phyloP scores from a whole-genome alignment of 2,888 invertebrate species.

The Dione vanillae region DNA sequence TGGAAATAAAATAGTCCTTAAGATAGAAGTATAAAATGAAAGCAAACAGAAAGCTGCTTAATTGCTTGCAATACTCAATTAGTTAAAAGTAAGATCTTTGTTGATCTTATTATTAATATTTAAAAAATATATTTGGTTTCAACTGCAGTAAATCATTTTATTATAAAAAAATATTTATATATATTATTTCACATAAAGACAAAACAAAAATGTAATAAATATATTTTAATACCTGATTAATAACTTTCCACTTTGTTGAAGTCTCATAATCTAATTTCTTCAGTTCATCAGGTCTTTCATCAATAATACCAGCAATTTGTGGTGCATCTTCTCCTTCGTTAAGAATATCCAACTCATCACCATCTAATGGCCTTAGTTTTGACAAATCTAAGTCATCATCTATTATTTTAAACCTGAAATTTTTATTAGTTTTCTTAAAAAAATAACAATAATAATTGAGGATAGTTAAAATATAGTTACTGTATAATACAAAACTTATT shows the following conservation, averaged over 20 bases:
- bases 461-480: too few relatives aligned
- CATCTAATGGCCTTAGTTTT: constrained; percentile 84
- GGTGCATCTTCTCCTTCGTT: constrained; percentile 94
- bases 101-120: too few relatives aligned
- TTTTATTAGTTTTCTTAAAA: constrained; percentile 40
- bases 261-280: constrained; percentile 71
- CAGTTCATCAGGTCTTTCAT: constrained; percentile 90
- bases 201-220: background rate
- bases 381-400: constrained; percentile 92
- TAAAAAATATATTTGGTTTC: too few relatives aligned
- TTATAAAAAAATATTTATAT: too few relatives aligned
- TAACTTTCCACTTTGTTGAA: constrained; percentile 76
- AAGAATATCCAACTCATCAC: constrained; percentile 87
- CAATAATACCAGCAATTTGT: constrained; percentile 93
- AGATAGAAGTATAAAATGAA: too few relatives aligned
- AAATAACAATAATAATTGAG: background rate
- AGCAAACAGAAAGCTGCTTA: too few relatives aligned
- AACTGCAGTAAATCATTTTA: too few relatives aligned
- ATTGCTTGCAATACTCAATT: too few relatives aligned
- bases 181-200: background rate
- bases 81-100: too few relatives aligned
- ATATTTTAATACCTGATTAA: constrained; percentile 67
- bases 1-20: too few relatives aligned
- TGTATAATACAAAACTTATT: background rate
- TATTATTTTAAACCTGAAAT: constrained; percentile 90